Evolutionary conservation across 2,888 invertebrate genomes (phyloP).

Genomic region (Baccha elongata): DNA sequence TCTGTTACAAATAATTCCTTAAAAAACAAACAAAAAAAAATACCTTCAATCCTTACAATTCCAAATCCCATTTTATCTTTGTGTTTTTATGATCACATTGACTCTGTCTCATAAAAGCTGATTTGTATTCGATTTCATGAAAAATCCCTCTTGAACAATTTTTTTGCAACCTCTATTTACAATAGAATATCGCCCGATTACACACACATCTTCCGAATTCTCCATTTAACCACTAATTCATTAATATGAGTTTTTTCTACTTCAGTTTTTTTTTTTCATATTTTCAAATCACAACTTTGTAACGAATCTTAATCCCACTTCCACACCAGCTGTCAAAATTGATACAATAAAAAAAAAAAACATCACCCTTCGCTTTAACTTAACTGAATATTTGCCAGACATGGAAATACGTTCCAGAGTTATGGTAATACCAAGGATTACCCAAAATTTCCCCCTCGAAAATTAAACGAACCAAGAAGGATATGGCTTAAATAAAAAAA

Average conservation of each 20-base stretch:
- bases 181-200: slow-evolving; percentile 17
- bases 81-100: slow-evolving; percentile 5
- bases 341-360: slow-evolving; percentile 27
- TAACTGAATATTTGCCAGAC: slow-evolving; percentile 19
- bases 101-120: slow-evolving; percentile 1
- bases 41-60: too few relatives aligned
- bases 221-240: slow-evolving; percentile 56
- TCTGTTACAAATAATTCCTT: too few relatives aligned
- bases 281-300: slow-evolving; percentile 49
- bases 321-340: slow-evolving; percentile 57
- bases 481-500: slow-evolving; percentile 1
- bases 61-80: background rate
- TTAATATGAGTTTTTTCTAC: slow-evolving; percentile 34
- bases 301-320: slow-evolving; percentile 52
- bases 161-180: background rate
- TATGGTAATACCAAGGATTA: slow-evolving; percentile 23
- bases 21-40: too few relatives aligned
- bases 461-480: slow-evolving; percentile 34
- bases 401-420: slow-evolving; percentile 13
- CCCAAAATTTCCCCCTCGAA: slow-evolving; percentile 58
- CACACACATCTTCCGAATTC: slow-evolving; percentile 9
- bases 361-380: background rate
- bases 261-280: background rate
- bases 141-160: slow-evolving; percentile 19
- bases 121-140: slow-evolving; percentile 11